A percentile compares a stretch with the other conserved stretches of the same genome.
Conservation (phyloP, 2,113 vertebrate genomes). For the Prionailurus bengalensis region DNA sequence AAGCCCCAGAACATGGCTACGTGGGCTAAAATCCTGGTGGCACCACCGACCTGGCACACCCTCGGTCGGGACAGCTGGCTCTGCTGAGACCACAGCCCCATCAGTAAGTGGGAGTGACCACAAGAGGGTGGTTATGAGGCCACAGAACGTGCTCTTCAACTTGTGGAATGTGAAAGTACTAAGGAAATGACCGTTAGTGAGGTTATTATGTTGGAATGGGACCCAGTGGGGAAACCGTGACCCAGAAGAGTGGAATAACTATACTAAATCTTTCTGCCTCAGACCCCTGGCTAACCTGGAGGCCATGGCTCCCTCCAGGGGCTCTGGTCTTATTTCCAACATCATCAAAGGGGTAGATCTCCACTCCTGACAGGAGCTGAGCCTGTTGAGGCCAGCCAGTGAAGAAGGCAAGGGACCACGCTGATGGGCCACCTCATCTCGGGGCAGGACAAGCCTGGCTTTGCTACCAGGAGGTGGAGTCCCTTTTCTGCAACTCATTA, state of each 20-base stretch:
- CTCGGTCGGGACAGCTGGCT: rapidly evolving
- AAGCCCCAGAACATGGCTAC: too few relatives aligned
- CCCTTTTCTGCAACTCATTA: not conserved
- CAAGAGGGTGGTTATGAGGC: too few relatives aligned
- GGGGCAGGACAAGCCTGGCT: not conserved
- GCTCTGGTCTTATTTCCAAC: too few relatives aligned
- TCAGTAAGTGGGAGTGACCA: rapidly evolving
- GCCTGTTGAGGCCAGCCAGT: not conserved
- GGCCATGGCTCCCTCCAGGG: not conserved
- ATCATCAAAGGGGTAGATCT: not conserved
- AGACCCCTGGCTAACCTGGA: not conserved
- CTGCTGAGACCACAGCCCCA: not conserved
- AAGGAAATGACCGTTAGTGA: rapidly evolving
- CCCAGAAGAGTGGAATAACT: not conserved
- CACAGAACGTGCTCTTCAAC: rapidly evolving
- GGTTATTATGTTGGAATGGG: not conserved
- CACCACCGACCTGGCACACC: rapidly evolving
- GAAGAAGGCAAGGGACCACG: too few relatives aligned
- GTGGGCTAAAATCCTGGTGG: not conserved
- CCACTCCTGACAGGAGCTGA: not conserved
- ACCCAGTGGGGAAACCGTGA: not conserved
- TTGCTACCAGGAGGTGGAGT: rapidly evolving
- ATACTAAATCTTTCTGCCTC: not conserved
- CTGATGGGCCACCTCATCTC: rapidly evolving
- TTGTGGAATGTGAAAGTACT: rapidly evolving